Percentiles rank a stretch among this genome's conserved stretches.
These are phyloP conservation scores for Pachyramphus minor DNA, from an alignment of 2,113 vertebrate genomes.

Conservation along the genomic window DNA sequence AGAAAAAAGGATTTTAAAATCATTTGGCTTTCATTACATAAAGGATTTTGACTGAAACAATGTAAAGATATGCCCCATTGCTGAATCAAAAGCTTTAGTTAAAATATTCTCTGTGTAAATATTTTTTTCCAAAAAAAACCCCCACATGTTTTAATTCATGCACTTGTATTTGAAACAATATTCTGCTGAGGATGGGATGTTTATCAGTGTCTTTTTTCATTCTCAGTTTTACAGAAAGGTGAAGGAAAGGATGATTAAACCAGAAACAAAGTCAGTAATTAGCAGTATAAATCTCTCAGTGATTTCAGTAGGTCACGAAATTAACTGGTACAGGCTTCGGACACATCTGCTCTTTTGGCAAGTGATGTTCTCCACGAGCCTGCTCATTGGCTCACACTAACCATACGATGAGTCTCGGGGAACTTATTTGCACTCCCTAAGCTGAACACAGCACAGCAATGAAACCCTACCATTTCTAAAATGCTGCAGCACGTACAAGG, in stretches of 20 bases:
- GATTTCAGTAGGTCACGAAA: conserved; percentile 78
- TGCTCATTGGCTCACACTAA: conserved; percentile 70
- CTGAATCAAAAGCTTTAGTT: background rate
- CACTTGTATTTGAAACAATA: background rate
- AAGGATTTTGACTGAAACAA: background rate
- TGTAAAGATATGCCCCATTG: background rate
- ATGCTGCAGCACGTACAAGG: background rate
- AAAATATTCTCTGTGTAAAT: background rate
- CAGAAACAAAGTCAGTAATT: conserved; percentile 74
- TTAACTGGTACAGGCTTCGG: conserved; percentile 75
- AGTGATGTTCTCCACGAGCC: conserved; percentile 32
- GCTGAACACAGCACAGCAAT: conserved; percentile 37
- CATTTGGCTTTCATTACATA: background rate
- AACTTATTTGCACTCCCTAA: conserved; percentile 67
- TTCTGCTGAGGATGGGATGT: conserved; percentile 2
- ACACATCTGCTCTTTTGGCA: conserved; percentile 83
- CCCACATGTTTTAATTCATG: background rate
- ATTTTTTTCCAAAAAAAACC: background rate
- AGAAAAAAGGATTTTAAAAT: background rate
- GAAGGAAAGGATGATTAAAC: conserved; percentile 75
- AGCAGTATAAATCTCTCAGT: conserved; percentile 77
- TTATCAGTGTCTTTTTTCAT: background rate
- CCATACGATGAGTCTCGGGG: conserved; percentile 64
- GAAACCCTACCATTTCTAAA: background rate
- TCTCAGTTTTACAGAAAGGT: conserved; percentile 54